These are phyloP conservation scores for Lysandra bellargus DNA, from an alignment of 2,888 invertebrate species.

Conservation along the genomic window DNA sequence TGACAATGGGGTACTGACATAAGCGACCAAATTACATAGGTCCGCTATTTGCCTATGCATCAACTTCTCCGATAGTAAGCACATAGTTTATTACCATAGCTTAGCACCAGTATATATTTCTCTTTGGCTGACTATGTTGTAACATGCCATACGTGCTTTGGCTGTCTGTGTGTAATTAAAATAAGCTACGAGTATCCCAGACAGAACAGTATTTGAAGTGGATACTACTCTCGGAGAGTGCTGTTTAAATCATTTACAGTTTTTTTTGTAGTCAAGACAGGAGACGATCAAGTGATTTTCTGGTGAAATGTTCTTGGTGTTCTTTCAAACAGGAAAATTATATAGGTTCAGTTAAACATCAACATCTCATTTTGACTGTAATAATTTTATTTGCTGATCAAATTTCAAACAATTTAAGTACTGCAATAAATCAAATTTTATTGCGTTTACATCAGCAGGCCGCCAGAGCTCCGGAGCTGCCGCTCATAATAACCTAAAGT, in stretches of 20 bases:
- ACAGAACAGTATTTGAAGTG: background rate
- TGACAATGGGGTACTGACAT: no score
- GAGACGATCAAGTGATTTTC: no score
- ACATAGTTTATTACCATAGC: no score
- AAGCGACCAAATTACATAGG: no score
- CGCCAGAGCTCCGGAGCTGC: slow-evolving; percentile 50
- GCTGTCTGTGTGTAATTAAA: background rate
- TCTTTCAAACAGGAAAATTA: background rate
- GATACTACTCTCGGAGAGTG: background rate
- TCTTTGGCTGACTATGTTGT: background rate
- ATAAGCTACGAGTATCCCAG: background rate
- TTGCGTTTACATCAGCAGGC: slow-evolving; percentile 55
- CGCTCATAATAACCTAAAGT: slow-evolving; percentile 64
- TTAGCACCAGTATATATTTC: background rate
- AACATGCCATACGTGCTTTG: background rate
- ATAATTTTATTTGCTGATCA: background rate
- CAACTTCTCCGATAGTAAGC: no score
- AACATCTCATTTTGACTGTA: background rate
- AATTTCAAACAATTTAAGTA: slow-evolving; percentile 29
- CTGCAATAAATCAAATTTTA: slow-evolving; percentile 49
- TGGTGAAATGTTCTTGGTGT: no score
- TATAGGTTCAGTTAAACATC: background rate
- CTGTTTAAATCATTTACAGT: background rate
- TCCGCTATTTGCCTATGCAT: no score
- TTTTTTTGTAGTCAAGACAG: background rate